Evolutionary conservation across 2,888 invertebrate species (phyloP), one percentile per base, ranked within the genome.

Genomic region (Drosophila putrida): DNA sequence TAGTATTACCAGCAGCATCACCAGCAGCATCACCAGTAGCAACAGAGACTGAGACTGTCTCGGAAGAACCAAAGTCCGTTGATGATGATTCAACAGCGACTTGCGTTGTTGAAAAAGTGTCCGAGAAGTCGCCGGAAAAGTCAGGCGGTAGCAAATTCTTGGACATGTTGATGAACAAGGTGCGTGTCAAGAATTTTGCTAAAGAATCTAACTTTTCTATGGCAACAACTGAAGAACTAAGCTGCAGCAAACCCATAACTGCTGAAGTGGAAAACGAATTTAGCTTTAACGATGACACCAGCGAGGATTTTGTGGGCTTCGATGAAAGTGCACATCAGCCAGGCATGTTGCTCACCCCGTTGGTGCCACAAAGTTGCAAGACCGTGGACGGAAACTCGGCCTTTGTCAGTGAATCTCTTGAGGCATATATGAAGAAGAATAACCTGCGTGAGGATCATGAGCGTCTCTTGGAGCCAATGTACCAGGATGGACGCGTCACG

Each of bases 331-430:
- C 85, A 33, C 80, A 89, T 50, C 75, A 89, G 38, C 90, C 91
- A 0, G 92, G 92, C n/a, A 91, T 92, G 91, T 58, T 92, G 55
- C 83, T 90, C 15, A 93, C 92, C 0, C 92, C 93, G 2, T 54
- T 91, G 33, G 92, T 92, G 25, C 88, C 89, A 3, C 72, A 67
- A 43, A 77, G 63, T 51, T 81, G 82, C 47, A 78, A 75, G 15
- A 79, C 82, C 4, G 36, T 64, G 3, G 89, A 82, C 0, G 71
- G 80, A 0, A 91, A 91, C 49, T 91, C 93, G 0, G 93, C 93
- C 0, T 94, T 94, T 78, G 87, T 93, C 4, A 94, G 94, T 71
- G 92, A 93, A 51, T 88, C 91, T 0, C 85, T 94, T n/a, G 93
- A 94, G 58, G 93, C 93, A 6, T 94, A 93, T 76, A 90, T 94